Percentiles rank a stretch among this genome's conserved stretches.
Evolutionary conservation across 2,113 vertebrate species (phyloP).

Genomic region (Scomber colias): DNA sequence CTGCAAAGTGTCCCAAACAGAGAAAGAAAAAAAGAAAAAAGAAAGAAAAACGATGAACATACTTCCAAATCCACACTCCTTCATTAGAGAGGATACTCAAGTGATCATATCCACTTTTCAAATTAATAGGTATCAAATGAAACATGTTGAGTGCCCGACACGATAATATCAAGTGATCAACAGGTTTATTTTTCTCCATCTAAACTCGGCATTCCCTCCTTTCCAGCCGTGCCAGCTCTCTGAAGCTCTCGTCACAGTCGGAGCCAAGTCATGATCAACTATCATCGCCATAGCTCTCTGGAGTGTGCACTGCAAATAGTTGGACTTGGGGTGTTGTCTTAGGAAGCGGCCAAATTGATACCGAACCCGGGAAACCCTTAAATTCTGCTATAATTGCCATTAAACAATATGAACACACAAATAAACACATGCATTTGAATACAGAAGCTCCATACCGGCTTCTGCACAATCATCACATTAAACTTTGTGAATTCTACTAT

Average conservation of each 20-base stretch:
- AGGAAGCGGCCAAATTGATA: slow-evolving; percentile 30
- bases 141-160: slow-evolving; percentile 18
- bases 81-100: slow-evolving; percentile 35
- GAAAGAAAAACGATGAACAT: neutral
- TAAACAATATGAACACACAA: slow-evolving; percentile 2
- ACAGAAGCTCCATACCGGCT: neutral
- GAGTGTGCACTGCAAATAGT: slow-evolving; percentile 28
- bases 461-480: neutral
- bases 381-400: neutral
- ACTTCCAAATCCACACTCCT: neutral
- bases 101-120: slow-evolving; percentile 14
- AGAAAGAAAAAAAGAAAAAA: neutral
- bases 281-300: slow-evolving; percentile 21
- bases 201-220: slow-evolving; percentile 34
- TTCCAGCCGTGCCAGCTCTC: slow-evolving; percentile 17
- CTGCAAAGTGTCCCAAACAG: neutral
- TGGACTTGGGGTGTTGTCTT: neutral
- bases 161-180: slow-evolving; percentile 53
- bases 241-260: neutral
- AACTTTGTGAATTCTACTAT: neutral
- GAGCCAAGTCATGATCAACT: slow-evolving; percentile 47
- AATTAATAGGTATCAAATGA: slow-evolving; percentile 44
- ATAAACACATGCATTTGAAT: neutral
- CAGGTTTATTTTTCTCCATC: slow-evolving; percentile 49
- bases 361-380: slow-evolving; percentile 12